phyloP scores from a whole-genome alignment of 2,888 invertebrate species.

The Cephalotes varians region DNA sequence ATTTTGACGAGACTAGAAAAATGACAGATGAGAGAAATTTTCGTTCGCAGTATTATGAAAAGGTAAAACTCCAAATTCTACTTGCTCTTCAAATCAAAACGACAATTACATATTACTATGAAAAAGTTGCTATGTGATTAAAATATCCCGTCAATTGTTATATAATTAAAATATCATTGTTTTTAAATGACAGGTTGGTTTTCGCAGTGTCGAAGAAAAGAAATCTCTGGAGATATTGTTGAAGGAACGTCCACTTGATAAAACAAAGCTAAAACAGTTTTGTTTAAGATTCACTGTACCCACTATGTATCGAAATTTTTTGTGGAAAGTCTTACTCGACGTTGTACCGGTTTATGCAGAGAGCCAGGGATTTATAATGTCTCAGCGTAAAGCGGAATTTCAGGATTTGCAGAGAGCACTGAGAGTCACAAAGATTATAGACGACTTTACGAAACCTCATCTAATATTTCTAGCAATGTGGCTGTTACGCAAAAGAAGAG shows the following conservation, averaged over 20 bases:
- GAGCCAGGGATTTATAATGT: conserved; percentile 91
- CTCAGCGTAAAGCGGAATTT: conserved; percentile 92
- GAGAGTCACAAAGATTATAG: conserved; percentile 89
- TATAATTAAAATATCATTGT: background rate
- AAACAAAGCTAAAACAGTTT: conserved; percentile 93
- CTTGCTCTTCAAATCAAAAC: background rate
- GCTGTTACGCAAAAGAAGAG: conserved; percentile 91
- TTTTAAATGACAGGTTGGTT: conserved; percentile 89
- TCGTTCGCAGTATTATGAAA: conserved; percentile 93
- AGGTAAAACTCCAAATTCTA: conserved; percentile 82
- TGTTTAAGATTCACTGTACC: conserved; percentile 95
- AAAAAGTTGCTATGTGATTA: no score
- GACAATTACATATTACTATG: background rate
- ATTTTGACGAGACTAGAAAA: conserved; percentile 8
- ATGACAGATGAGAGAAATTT: conserved; percentile 92
- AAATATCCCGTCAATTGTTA: background rate
- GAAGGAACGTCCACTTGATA: conserved; percentile 94
- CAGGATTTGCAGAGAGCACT: conserved; percentile 91
- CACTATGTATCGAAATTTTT: conserved; percentile 91
- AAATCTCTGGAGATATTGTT: conserved; percentile 95
- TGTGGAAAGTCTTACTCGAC: conserved; percentile 95
- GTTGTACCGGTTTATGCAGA: conserved; percentile 92
- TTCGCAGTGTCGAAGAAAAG: conserved; percentile 95
- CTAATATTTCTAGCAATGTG: conserved; percentile 93
- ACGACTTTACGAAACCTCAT: conserved; percentile 89